Evolutionary conservation across 2,888 invertebrate genomes (phyloP).

Genomic region (Caenorhabditis japonica): DNA sequence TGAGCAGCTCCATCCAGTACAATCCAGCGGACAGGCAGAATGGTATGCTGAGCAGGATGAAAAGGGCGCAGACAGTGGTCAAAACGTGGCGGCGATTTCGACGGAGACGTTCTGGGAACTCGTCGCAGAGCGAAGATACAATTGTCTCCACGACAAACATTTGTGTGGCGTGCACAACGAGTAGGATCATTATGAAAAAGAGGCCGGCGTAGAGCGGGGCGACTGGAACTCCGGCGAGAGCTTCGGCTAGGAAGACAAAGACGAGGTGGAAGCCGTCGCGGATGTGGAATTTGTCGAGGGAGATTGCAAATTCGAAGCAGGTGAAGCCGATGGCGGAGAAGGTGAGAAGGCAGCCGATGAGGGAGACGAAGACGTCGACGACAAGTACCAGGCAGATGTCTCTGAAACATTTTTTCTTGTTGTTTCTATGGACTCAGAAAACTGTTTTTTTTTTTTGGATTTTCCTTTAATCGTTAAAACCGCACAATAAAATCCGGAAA

Average conservation of each 20-base stretch:
- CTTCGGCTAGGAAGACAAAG: conserved; percentile 89
- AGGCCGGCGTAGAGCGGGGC: conserved; percentile 87
- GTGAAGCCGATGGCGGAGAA: conserved; percentile 88
- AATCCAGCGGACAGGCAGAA: conserved; percentile 78
- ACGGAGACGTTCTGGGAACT: conserved; percentile 79
- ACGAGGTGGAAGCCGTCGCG: conserved; percentile 80
- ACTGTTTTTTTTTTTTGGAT: neutral
- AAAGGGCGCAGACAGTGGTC: conserved; percentile 68
- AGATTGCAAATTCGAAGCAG: conserved; percentile 84
- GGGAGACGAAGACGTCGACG: conserved; percentile 86
- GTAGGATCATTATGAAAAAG: conserved; percentile 83
- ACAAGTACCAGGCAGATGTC: conserved; percentile 86
- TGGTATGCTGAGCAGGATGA: conserved; percentile 73
- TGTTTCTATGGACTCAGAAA: neutral
- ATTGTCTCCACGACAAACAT: conserved; percentile 79
- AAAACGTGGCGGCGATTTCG: conserved; percentile 70
- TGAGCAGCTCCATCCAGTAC: conserved; percentile 80
- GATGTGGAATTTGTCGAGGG: conserved; percentile 72
- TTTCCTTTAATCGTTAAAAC: too few species aligned
- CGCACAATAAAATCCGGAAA: too few species aligned
- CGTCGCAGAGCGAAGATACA: conserved; percentile 80
- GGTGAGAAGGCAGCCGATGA: conserved; percentile 87
- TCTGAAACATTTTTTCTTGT: conserved; percentile 78
- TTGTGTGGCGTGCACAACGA: conserved; percentile 74
- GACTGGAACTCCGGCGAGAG: conserved; percentile 84